Evolutionary conservation across 2,888 invertebrate species (phyloP), one percentile per base, ranked within the genome.

Genomic region (Cryptus viduatorius): DNA sequence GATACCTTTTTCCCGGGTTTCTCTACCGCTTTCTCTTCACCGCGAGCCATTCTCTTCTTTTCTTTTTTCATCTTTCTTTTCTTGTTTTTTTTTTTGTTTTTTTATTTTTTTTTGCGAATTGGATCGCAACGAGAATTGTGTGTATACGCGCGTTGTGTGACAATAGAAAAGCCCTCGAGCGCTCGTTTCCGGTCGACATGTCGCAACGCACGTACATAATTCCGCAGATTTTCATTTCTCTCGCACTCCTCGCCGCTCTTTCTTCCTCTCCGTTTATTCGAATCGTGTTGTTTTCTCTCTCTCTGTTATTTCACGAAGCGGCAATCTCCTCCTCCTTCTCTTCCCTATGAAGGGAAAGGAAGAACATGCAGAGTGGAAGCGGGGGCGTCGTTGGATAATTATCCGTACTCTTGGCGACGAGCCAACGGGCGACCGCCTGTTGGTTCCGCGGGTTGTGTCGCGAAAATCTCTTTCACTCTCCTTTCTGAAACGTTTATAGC

Each of bases 401-500:
- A 82, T 82, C 71, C 77, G 77, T 77, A 48, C 71, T 65, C 77
- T 59, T 82, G 82, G 82, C 82, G 16, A 71, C 31, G 65, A 77
- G 82, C 82, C 82, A 82, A 77, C 82, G 82, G 48, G 65, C 77
- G 77, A 82, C 82, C 82, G 82, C 82, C 82, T 82, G 82, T 82
- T 82, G 82, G 82, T 77, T 71, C 59, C 56, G 48, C 75, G 71
- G 56, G 19, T 19, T 24, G 67, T 53, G 76, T 81, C 64, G 59
- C 59, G 24, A 75, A 65, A 68, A 59, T 73, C 69, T 68, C 69
- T 69, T 59, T 67, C 76, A 67, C 65, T 67, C 50, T 76, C 53
- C 53, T 46, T 12, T 19, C 59, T 31, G 53, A 65, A 65, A 37
- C 79, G 29, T 67, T 65, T 65, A 69, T 53, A 65, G 42, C 53